These are phyloP conservation scores for Mizuhopecten yessoensis DNA, from an alignment of 1,140 invertebrate species.

Conservation along the genomic window DNA sequence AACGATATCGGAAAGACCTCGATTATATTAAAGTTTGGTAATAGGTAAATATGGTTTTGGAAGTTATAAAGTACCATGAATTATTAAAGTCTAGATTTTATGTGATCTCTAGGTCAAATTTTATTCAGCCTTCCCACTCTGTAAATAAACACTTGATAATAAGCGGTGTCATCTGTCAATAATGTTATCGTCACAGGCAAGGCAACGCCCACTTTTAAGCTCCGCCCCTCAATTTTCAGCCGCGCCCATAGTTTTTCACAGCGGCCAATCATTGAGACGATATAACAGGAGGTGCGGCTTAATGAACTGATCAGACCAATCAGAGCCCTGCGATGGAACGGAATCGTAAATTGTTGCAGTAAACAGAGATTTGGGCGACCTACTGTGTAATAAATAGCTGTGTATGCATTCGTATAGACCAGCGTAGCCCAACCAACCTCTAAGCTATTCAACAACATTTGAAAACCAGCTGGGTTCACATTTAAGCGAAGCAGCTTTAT, in stretches of 20 bases:
- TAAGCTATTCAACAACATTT: not conserved
- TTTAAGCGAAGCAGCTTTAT: conserved; percentile 22
- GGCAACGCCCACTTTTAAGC: conserved; percentile 1
- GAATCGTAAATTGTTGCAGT: conserved; percentile 28
- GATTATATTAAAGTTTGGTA: too few relatives aligned
- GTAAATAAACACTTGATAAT: too few relatives aligned
- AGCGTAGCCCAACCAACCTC: not conserved
- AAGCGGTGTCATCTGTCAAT: conserved; percentile 13
- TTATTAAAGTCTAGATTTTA: too few relatives aligned
- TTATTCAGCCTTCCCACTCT: too few relatives aligned
- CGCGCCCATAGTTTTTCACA: not conserved
- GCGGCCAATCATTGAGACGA: not conserved
- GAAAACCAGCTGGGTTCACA: conserved; percentile 29
- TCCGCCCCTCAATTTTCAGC: not conserved
- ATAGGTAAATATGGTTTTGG: too few relatives aligned
- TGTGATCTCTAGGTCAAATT: too few relatives aligned
- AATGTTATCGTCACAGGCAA: not conserved
- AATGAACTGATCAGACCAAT: not conserved
- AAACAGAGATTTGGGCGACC: conserved; percentile 5
- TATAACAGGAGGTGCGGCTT: not conserved
- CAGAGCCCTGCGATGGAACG: not conserved
- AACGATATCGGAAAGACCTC: too few relatives aligned
- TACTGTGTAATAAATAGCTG: conserved; percentile 21
- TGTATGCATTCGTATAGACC: conserved; percentile 16
- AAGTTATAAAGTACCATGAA: too few relatives aligned